Evolutionary conservation across 2,113 vertebrate species (phyloP).

Genomic region (Ivindomyrus marchei): DNA sequence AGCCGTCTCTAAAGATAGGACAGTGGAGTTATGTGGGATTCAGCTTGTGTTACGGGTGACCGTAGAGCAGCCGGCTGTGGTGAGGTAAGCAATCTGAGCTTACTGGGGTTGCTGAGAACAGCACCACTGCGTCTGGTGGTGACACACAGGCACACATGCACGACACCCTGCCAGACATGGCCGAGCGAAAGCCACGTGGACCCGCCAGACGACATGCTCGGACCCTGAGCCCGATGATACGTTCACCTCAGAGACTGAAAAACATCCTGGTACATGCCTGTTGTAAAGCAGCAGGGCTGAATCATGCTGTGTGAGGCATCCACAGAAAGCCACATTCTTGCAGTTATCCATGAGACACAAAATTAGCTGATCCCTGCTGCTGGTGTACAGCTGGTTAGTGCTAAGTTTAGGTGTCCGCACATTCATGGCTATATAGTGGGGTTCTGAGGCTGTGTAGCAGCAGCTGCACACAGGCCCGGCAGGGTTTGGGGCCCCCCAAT

Average conservation of each 20-base stretch:
- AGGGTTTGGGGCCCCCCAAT: constrained; percentile 8
- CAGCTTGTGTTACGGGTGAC: neutral
- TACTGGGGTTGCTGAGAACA: constrained; percentile 59
- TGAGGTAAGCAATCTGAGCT: constrained; percentile 62
- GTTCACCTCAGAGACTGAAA: neutral
- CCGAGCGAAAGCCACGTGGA: neutral
- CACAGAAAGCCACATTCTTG: neutral
- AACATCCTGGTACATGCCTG: neutral
- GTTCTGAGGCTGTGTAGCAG: neutral
- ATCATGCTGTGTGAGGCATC: neutral
- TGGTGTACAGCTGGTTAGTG: neutral
- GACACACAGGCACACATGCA: constrained; percentile 43
- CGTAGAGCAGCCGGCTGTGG: constrained; percentile 28
- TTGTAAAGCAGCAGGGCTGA: neutral
- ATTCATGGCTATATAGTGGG: neutral
- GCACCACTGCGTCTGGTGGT: constrained; percentile 45
- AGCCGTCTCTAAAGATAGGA: neutral
- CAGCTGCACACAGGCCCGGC: constrained; percentile 16
- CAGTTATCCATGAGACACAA: neutral
- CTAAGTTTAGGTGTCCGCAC: neutral
- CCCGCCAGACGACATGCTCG: neutral
- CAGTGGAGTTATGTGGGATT: neutral
- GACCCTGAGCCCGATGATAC: neutral
- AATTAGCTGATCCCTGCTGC: neutral
- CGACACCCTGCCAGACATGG: constrained; percentile 14